phyloP scores from a whole-genome alignment of 2,888 invertebrate species.

The Meteorus colon region DNA sequence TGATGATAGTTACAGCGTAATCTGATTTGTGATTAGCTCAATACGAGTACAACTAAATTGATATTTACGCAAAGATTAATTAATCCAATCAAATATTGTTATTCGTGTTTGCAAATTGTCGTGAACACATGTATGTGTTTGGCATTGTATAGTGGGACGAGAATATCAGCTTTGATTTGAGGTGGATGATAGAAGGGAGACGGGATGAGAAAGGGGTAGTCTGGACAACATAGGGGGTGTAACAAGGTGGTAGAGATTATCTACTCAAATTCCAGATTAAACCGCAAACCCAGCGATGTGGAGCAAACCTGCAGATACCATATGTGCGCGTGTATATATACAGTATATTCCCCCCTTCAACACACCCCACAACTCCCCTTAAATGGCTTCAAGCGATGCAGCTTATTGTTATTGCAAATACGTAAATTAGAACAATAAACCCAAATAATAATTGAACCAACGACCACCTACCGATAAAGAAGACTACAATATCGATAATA shows the following conservation, averaged over 20 bases:
- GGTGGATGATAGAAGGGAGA: not conserved
- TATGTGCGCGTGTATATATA: not conserved
- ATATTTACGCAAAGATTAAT: conserved; percentile 3
- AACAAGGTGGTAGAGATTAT: conserved; percentile 4
- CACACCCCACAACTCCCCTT: not conserved
- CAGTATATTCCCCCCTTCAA: not conserved
- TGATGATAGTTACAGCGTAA: too few species aligned
- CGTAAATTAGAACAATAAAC: not conserved
- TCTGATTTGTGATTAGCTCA: too few species aligned
- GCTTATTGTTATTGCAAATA: not conserved
- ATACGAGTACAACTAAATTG: not conserved
- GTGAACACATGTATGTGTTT: not conserved
- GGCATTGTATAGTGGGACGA: not conserved
- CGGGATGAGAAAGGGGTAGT: too few species aligned
- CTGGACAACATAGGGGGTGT: too few species aligned
- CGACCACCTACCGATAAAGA: not conserved
- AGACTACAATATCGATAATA: not conserved
- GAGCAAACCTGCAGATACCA: conserved; percentile 26
- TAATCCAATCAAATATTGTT: conserved; percentile 7
- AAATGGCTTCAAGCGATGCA: not conserved
- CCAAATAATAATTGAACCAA: not conserved
- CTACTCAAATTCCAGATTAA: not conserved
- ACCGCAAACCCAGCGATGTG: conserved; percentile 29
- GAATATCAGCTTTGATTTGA: conserved; percentile 7
- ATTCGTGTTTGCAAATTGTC: not conserved